A percentile compares a stretch with the other conserved stretches of the same genome.
These are phyloP conservation scores for Kradibia gibbosae DNA, from an alignment of 1,140 invertebrate species.

Conservation along the genomic window DNA sequence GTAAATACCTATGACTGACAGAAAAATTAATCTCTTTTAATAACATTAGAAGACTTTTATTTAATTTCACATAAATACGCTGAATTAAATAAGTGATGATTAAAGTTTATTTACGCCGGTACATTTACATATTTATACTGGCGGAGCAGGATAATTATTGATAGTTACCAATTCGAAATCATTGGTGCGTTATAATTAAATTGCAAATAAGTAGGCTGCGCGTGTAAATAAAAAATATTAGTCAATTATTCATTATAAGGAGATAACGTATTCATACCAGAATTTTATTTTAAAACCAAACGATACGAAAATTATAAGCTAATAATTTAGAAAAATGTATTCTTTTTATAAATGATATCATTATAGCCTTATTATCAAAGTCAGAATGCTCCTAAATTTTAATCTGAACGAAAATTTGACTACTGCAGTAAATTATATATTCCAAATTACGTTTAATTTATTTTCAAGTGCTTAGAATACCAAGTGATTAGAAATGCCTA, in stretches of 20 bases:
- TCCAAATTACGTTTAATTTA: conserved; percentile 1
- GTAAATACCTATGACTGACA: no score
- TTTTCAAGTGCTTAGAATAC: neutral
- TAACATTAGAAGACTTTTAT: no score
- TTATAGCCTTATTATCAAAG: neutral
- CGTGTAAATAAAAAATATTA: neutral
- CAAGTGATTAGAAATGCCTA: neutral
- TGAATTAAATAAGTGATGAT: no score
- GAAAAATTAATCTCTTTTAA: no score
- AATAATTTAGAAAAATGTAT: neutral
- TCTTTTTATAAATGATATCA: neutral
- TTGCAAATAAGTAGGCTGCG: no score
- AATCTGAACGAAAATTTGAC: neutral
- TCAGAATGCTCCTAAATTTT: neutral
- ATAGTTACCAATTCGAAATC: neutral
- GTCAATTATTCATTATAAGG: neutral
- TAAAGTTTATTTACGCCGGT: no score
- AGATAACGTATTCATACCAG: no score
- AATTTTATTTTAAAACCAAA: no score
- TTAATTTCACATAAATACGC: no score
- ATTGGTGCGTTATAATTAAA: neutral
- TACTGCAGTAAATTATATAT: neutral
- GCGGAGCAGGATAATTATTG: no score
- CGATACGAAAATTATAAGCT: no score
- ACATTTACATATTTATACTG: no score